Conservation (phyloP, 2,888 invertebrate genomes). For the Merodon equestris region DNA sequence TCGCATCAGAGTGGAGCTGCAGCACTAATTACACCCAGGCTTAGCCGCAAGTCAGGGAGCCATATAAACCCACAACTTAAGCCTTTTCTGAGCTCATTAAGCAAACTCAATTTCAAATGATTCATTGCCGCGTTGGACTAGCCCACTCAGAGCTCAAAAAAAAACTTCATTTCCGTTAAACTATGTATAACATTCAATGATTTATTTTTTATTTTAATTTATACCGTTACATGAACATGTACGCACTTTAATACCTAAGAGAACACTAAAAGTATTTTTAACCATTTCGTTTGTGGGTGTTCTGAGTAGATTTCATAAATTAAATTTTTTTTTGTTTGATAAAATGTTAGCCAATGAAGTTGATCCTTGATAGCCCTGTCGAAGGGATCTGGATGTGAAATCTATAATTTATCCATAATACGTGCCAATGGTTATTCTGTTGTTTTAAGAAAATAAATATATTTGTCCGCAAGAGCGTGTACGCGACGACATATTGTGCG, state of each 20-base stretch:
- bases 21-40: too few relatives aligned
- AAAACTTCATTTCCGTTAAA: slow-evolving; percentile 25
- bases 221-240: slow-evolving; percentile 43
- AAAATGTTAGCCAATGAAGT: slow-evolving; percentile 54
- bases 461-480: slow-evolving; percentile 38
- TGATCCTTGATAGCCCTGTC: slow-evolving; percentile 41
- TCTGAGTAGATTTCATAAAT: slow-evolving; percentile 55
- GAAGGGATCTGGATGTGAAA: slow-evolving; percentile 43
- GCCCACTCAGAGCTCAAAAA: too few relatives aligned
- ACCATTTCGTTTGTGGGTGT: slow-evolving; percentile 18
- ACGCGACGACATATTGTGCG: slow-evolving; percentile 44
- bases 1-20: too few relatives aligned
- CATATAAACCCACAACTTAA: too few relatives aligned
- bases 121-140: too few relatives aligned
- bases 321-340: slow-evolving; percentile 40
- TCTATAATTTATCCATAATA: slow-evolving; percentile 46
- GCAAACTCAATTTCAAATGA: too few relatives aligned
- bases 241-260: slow-evolving; percentile 41
- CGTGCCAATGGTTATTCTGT: slow-evolving; percentile 22
- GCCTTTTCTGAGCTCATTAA: too few relatives aligned
- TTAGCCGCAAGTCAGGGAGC: too few relatives aligned
- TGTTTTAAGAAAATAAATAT: slow-evolving; percentile 45
- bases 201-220: slow-evolving; percentile 19
- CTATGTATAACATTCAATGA: slow-evolving; percentile 43
- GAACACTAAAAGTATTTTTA: slow-evolving; percentile 45